A percentile compares a stretch with the other conserved stretches of the same genome.
Evolutionary conservation across 2,113 vertebrate species (phyloP).

Genomic region (Thamnophis sirtalis): DNA sequence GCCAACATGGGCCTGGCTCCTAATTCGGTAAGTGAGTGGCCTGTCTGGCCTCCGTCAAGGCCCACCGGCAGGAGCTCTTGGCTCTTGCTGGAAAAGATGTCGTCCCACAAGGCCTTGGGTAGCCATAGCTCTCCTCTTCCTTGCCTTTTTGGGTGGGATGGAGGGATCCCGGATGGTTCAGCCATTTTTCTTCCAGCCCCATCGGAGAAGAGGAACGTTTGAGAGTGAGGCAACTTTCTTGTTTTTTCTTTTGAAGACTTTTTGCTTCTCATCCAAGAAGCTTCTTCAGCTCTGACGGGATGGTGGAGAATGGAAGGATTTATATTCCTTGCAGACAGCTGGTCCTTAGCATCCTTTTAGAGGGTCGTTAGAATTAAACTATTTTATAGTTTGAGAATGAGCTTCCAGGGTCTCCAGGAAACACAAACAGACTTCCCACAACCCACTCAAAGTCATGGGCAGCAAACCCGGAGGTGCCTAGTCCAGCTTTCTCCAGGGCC

Average conservation of each 20-base stretch:
- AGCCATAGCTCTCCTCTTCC: background rate
- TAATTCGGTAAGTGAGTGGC: slow-evolving; percentile 82
- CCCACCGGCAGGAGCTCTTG: background rate
- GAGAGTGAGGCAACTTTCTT: background rate
- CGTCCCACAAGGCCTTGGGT: background rate
- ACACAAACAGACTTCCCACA: background rate
- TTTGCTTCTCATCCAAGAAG: too few relatives aligned
- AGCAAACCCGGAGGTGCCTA: background rate
- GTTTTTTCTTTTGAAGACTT: too few relatives aligned
- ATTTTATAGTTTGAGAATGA: background rate
- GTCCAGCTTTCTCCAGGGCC: background rate
- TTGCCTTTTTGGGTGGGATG: background rate
- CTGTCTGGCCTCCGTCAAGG: background rate
- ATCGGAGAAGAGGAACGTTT: background rate
- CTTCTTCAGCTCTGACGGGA: too few relatives aligned
- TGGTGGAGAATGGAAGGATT: too few relatives aligned
- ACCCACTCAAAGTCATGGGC: background rate
- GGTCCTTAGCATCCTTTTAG: too few relatives aligned
- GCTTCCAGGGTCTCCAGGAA: background rate
- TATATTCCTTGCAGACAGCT: too few relatives aligned
- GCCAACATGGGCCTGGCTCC: slow-evolving; percentile 86
- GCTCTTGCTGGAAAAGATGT: background rate
- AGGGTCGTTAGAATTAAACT: too few relatives aligned
- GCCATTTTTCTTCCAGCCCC: background rate
- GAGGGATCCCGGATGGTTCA: background rate